phyloP scores from a whole-genome alignment of 2,888 invertebrate species.

The Drosophila acutilabella region DNA sequence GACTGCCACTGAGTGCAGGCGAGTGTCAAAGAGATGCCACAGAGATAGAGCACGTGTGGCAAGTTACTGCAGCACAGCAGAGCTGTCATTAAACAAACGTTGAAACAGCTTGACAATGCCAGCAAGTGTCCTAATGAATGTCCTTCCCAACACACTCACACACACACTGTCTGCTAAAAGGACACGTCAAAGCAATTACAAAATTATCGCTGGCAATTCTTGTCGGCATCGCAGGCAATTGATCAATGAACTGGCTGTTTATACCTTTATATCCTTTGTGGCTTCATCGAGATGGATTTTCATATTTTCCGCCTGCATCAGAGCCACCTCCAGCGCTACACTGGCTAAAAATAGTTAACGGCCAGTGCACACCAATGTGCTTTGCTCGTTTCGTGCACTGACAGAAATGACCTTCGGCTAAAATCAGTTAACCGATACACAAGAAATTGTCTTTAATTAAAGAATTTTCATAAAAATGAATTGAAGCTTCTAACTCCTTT shows the following conservation, averaged over 20 bases:
- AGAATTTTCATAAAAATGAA: no score
- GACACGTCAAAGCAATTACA: conserved; percentile 37
- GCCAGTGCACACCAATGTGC: conserved; percentile 18
- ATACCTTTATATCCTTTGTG: conserved; percentile 24
- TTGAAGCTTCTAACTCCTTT: no score
- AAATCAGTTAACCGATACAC: no score
- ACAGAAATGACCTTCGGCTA: no score
- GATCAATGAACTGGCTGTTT: conserved; percentile 64
- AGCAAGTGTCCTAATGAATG: conserved; percentile 23
- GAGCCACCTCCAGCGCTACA: conserved; percentile 17
- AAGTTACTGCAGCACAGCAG: conserved; percentile 27
- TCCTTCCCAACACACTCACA: background rate
- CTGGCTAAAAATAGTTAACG: conserved; percentile 58
- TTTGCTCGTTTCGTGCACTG: conserved; percentile 16
- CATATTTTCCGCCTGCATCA: conserved; percentile 34
- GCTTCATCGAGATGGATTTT: conserved; percentile 32
- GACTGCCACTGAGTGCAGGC: background rate
- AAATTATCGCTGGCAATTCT: conserved; percentile 42
- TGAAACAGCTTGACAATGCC: conserved; percentile 1
- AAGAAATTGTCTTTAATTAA: no score
- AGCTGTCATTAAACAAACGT: conserved; percentile 61
- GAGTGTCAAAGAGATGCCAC: conserved; percentile 51
- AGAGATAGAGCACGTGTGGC: conserved; percentile 69
- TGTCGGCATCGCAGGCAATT: conserved; percentile 60
- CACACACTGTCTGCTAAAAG: background rate